Evolutionary conservation across 2,113 vertebrate species (phyloP), one percentile per base, ranked within the genome.

Genomic region (Chionomys nivalis): DNA sequence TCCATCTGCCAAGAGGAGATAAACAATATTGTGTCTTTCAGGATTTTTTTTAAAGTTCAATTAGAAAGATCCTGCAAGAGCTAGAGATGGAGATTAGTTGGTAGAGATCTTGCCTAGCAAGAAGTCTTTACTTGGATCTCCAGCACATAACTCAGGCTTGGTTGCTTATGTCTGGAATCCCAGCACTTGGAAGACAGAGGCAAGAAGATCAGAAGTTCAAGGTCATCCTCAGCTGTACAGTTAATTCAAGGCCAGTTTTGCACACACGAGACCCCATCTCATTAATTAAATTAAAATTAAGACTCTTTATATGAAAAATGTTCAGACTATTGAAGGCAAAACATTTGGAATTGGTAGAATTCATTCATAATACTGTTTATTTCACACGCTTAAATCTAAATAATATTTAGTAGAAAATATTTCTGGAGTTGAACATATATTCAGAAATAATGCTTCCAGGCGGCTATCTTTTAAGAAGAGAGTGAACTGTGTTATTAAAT

Each of bases 391-490:
- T 81, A 7, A 82, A 14, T 11, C 23, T 31, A 52, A 58, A 76
- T 81, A 78, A 49, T 90, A 70, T 66, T 94, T 42, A 75, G 14
- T 16, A 12, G 13, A 66, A 87, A 26, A 55, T 76, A 66, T 19
- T 75, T n/a, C 73, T 55, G 47, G n/a, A 63, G 11, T 39, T 89
- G 33, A 49, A 55, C 36, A 21, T n/a, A 55, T 78, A 87, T n/a
- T 92, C 76, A 85, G 36, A 39, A 87, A 75, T 68, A 94, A 39
- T 86, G 31, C 58, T 85, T 55, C 49, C 36, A 78, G 12, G 7
- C 49, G 78, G 31, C 61, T 23, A 7, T 31, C 47, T 65, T 82
- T 88, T 92, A 96, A 89, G 58, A 90, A 90, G 75, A 95, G 39
- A 93, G 31, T 90, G 26, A 79, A 5, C 47, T 75, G 5, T 58